phyloP scores from a whole-genome alignment of 2,113 vertebrate species.

The Ancistrus triradiatus region DNA sequence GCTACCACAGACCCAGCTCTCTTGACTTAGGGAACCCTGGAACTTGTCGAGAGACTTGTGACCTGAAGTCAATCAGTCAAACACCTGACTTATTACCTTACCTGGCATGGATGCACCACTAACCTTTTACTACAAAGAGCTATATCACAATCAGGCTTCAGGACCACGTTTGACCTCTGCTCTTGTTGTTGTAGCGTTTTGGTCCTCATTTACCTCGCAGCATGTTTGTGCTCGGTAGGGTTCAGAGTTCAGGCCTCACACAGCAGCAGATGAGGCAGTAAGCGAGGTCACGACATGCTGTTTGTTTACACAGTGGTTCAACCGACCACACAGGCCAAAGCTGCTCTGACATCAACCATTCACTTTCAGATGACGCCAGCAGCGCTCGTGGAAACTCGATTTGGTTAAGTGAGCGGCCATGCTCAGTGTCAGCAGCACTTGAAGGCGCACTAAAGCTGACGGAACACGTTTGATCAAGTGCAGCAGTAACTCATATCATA shows the following conservation, averaged over 20 bases:
- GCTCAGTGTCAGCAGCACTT: slow-evolving; percentile 12
- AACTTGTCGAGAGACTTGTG: no score
- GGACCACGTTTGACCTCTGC: not conserved
- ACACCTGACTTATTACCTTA: no score
- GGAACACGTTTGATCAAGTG: not conserved
- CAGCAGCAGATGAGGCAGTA: slow-evolving; percentile 1
- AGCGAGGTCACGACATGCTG: slow-evolving; percentile 16
- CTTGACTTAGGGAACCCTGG: no score
- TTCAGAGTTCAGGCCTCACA: slow-evolving; percentile 20
- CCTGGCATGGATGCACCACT: no score
- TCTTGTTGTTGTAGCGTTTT: no score
- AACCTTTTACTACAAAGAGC: no score
- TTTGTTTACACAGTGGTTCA: slow-evolving; percentile 33
- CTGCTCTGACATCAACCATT: slow-evolving; percentile 15
- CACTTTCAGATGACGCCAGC: slow-evolving; percentile 29
- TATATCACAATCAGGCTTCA: no score
- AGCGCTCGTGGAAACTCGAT: slow-evolving; percentile 28
- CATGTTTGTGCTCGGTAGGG: slow-evolving; percentile 4
- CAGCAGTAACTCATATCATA: not conserved
- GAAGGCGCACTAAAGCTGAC: slow-evolving; percentile 12
- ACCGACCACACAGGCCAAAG: slow-evolving; percentile 7
- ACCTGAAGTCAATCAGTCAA: no score
- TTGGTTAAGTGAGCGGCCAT: slow-evolving; percentile 5
- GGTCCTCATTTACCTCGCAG: not conserved
- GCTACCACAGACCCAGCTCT: no score